These are phyloP conservation scores for Orchesella cincta DNA, from an alignment of 1,140 invertebrate species.

Conservation along the genomic window DNA sequence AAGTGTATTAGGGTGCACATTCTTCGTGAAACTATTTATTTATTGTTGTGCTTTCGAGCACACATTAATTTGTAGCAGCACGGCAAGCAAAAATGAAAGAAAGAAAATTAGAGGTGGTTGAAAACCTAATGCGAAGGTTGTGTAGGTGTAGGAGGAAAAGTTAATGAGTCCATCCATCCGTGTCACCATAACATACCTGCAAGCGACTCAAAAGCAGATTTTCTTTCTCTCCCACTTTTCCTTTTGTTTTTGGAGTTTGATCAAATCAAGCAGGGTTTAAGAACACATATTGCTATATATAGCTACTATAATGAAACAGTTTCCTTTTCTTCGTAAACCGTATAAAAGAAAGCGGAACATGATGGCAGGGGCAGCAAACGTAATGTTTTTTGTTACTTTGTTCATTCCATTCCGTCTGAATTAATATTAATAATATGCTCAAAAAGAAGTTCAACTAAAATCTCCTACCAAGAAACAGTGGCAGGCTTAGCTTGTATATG, in stretches of 20 bases:
- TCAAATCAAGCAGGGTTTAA: background rate
- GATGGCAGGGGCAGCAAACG: too few species aligned
- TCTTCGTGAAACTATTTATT: too few species aligned
- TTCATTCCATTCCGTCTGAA: background rate
- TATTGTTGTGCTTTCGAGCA: background rate
- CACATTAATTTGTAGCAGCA: background rate
- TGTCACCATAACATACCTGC: background rate
- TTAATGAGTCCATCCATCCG: constrained; percentile 20
- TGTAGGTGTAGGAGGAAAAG: background rate
- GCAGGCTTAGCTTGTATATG: background rate
- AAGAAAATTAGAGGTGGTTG: background rate
- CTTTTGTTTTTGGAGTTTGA: background rate
- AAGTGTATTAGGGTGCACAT: too few species aligned
- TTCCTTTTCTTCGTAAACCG: background rate
- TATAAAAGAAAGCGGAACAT: background rate
- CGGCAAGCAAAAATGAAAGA: background rate
- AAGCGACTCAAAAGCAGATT: background rate
- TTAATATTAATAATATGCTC: constrained; percentile 24
- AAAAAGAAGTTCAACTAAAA: background rate
- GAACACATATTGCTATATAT: too few species aligned
- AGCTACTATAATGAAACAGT: background rate
- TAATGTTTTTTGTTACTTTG: too few species aligned
- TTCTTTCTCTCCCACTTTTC: background rate
- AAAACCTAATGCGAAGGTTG: background rate
- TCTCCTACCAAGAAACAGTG: background rate